phyloP scores from a whole-genome alignment of 2,888 invertebrate species.

The Zeuzera pyrina region DNA sequence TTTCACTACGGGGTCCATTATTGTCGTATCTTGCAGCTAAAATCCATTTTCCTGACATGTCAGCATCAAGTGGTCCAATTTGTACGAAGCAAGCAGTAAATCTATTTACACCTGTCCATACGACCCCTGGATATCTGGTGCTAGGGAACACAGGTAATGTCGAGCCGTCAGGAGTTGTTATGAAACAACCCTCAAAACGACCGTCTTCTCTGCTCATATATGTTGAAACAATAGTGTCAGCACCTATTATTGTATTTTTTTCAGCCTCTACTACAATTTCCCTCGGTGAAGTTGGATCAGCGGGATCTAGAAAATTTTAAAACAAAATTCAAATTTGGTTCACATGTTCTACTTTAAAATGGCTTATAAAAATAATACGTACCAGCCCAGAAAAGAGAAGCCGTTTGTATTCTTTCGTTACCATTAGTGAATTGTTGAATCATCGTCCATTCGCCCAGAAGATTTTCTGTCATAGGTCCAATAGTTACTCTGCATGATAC shows the following conservation, averaged over 20 bases:
- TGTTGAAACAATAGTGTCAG: background rate
- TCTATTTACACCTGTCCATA: conserved; percentile 5
- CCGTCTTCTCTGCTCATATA: background rate
- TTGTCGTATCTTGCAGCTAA: conserved; percentile 5
- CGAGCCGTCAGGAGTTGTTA: conserved; percentile 5
- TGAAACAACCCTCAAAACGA: conserved; percentile 7
- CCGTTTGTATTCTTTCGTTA: background rate
- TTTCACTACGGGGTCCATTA: conserved; percentile 7
- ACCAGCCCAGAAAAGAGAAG: background rate
- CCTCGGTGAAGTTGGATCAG: too few relatives aligned
- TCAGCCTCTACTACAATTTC: too few relatives aligned
- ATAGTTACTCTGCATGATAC: conserved; percentile 10
- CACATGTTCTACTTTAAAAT: background rate
- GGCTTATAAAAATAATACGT: background rate
- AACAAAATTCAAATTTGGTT: background rate
- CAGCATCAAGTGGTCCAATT: conserved; percentile 7
- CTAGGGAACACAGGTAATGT: conserved; percentile 5
- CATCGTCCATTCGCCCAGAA: conserved; percentile 9
- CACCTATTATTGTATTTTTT: background rate
- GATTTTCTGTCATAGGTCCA: conserved; percentile 8
- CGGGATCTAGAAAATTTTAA: background rate
- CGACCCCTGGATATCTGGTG: conserved; percentile 8
- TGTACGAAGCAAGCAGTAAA: conserved; percentile 6
- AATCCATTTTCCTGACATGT: conserved; percentile 7
- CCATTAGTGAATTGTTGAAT: conserved; percentile 1